Evolutionary conservation across 2,797 vertebrate genomes (phyloP), one percentile per base, ranked within the genome.

Genomic region (Silurus lanzhouensis): DNA sequence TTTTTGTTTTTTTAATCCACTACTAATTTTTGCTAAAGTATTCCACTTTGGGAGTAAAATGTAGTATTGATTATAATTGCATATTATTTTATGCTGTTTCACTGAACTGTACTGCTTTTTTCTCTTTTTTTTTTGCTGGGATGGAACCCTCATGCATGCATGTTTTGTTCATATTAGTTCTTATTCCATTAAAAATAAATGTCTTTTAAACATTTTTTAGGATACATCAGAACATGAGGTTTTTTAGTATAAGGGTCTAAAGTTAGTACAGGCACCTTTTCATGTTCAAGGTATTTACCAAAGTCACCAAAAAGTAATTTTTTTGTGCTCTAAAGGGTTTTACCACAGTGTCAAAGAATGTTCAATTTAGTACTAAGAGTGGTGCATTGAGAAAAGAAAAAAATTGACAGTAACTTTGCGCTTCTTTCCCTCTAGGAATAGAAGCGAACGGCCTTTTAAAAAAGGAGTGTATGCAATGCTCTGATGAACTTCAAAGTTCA

Each of bases 361-460:
- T 20, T 25, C 7, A 66, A n/a, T 80, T 66, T 25, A 48, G 22
- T 64, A n/a, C 1, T 1, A 22, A 48, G 13, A 46, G 27, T 15
- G 5, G 9, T 63, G 60, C 60, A 38, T 64, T 27, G 27, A 38
- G 27, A 20, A 25, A 25, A 46, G 38, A 46, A 25, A n/a, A 55
- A 15, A 68, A 25, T 7, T n/a, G 20, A 57, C 48, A 25, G 20
- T 79, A 14, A 57, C 14, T 15, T 31, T 83, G 60, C 20, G 15
- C 71, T 89, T 48, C 25, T 74, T 93, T 86, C 92, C 83, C 94
- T 93, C 70, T 92, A 95, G 95, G 91, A 91, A 81, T 93, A 93
- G 91, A 91, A 82, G 3, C 81, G 84, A 88, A 76, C 17, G 46
- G 85, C 66, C 57, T 82, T 5, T 52, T 85, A 20, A 86, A 87